Evolutionary conservation across 2,113 vertebrate species (phyloP), one percentile per base, ranked within the genome.

Genomic region (Formicarius rufipectus): DNA sequence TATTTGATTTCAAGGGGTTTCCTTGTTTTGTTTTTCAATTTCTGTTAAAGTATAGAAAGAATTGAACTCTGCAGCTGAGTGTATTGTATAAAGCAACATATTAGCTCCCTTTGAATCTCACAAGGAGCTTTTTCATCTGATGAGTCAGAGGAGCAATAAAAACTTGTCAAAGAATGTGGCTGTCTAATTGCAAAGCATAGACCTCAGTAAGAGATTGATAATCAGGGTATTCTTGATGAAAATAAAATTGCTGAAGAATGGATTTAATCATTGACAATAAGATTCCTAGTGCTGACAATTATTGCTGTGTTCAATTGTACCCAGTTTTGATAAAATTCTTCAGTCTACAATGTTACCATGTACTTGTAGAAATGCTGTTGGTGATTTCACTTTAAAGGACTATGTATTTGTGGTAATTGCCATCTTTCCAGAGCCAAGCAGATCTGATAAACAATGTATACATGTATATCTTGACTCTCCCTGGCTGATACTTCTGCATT

Each of bases 381-480:
- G 28, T 72, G 55, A 85, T 42, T 93, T 88, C 19, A 50, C 14
- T 72, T 72, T 52, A 68, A 23, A 53, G 19, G 33, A 31, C 30
- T 63, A 68, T 31, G 28, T 49, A 28, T 71, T 80, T 84, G 47
- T 74, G 55, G 40, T 45, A 84, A 25, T 42, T 56, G 14, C 33
- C 8, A 8, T 77, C 33, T 52, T 86, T 52, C 35, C 37, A 60
- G 83, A n/a, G 42, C 39, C 0, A 1, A 72, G 33, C 14, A 28
- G 22, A 59, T 91, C 60, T 67, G 45, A 68, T 24, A 63, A 78
- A 37, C 9, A 42, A 7, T 0, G 1, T 23, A 4, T 16, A 4
- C 2, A 1, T 3, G 3, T 50, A 0, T 10, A 31, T 4, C 6
- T 64, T 2, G 6, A 50, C 25, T 37, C 12, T 71, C 17, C 7